phyloP scores from a whole-genome alignment of 2,113 vertebrate species.

The Pelvicachromis taeniatus region DNA sequence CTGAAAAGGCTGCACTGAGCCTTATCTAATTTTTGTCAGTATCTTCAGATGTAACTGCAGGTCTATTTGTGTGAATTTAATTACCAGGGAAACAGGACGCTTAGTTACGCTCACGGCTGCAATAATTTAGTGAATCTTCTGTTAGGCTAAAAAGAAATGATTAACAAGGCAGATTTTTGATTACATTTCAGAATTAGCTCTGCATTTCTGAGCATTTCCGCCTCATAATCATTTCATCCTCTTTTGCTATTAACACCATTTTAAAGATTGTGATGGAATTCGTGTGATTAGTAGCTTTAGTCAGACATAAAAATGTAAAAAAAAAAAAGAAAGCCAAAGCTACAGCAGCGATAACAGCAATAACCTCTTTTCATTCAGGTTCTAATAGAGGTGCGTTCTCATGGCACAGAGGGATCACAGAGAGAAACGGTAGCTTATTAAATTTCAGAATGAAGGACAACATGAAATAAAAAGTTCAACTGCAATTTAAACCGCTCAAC shows the following conservation, averaged over 20 bases:
- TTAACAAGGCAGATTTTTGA: conserved; percentile 39
- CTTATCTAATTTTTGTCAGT: background rate
- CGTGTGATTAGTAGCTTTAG: conserved; percentile 15
- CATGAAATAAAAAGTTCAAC: background rate
- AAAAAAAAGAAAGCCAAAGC: background rate
- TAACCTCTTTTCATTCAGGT: background rate
- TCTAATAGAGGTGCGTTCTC: background rate
- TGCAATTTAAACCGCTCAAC: background rate
- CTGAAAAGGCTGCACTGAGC: background rate
- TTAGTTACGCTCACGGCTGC: conserved; percentile 14
- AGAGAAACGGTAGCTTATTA: background rate
- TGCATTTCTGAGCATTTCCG: conserved; percentile 16
- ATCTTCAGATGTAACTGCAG: background rate
- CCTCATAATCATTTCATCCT: conserved; percentile 22
- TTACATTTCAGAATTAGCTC: conserved; percentile 41
- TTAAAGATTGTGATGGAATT: conserved; percentile 17
- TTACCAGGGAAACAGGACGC: conserved; percentile 26
- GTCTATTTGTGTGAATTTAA: conserved; percentile 42
- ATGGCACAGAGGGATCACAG: background rate
- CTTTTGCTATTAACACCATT: conserved; percentile 1
- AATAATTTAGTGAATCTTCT: conserved; percentile 23
- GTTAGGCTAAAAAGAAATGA: conserved; percentile 20
- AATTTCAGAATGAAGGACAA: background rate
- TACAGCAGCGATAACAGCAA: background rate
- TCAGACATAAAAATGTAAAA: background rate